These are phyloP conservation scores for Daktulosphaira vitifoliae DNA, from an alignment of 1,140 invertebrate genomes.

Conservation along the genomic window DNA sequence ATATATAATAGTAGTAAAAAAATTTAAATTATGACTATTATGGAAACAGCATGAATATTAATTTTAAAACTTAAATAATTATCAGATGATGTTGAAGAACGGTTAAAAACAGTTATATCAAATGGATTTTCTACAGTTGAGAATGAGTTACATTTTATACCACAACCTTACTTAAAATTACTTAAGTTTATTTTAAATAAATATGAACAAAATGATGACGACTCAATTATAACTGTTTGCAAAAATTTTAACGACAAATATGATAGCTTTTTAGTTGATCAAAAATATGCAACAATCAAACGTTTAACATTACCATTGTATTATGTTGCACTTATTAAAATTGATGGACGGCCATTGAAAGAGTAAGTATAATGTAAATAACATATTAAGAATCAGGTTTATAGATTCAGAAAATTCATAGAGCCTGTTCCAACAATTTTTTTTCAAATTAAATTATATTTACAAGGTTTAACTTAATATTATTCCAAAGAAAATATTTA, in stretches of 20 bases:
- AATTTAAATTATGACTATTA: too few species aligned
- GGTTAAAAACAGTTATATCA: neutral
- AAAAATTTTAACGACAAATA: constrained; percentile 24
- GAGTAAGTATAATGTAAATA: constrained; percentile 9
- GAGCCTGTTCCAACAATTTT: too few species aligned
- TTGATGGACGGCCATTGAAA: constrained; percentile 26
- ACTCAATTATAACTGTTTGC: constrained; percentile 4
- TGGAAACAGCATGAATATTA: too few species aligned
- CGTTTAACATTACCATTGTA: constrained; percentile 24
- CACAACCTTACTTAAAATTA: constrained; percentile 5
- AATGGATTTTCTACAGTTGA: neutral
- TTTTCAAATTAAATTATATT: too few species aligned
- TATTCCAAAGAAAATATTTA: too few species aligned
- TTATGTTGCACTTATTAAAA: constrained; percentile 27
- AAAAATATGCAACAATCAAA: constrained; percentile 15
- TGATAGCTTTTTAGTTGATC: constrained; percentile 19
- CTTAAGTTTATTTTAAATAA: constrained; percentile 12
- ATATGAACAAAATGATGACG: constrained; percentile 26
- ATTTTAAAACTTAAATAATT: constrained; percentile 1
- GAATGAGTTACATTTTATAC: constrained; percentile 13
- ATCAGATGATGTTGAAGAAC: constrained; percentile 19
- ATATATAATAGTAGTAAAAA: too few species aligned
- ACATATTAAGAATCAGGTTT: too few species aligned
- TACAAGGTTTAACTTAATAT: too few species aligned
- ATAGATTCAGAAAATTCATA: too few species aligned